These are phyloP conservation scores for Cepphus grylle DNA, from an alignment of 2,113 vertebrate species.

Conservation along the genomic window DNA sequence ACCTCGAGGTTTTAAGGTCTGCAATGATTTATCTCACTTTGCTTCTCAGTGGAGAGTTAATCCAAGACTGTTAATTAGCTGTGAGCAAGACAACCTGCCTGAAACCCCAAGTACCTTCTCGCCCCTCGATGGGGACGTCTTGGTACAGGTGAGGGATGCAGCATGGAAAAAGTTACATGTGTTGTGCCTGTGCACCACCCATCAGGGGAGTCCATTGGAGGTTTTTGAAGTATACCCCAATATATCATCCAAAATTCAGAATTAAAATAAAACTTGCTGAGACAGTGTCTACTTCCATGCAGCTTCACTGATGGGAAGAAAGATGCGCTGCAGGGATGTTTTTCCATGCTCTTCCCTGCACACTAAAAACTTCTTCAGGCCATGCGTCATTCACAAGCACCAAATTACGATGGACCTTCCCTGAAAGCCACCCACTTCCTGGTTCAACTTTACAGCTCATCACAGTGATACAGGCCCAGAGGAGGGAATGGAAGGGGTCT, in stretches of 20 bases:
- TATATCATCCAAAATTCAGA: background rate
- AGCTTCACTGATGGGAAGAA: background rate
- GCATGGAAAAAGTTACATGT: fast-evolving
- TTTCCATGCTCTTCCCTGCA: background rate
- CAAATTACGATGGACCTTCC: background rate
- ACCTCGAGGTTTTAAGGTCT: background rate
- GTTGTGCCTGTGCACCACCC: background rate
- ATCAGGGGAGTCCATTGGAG: background rate
- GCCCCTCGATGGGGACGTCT: background rate
- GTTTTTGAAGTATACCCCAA: background rate
- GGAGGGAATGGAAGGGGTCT: background rate
- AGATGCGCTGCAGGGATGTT: fast-evolving
- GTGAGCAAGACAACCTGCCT: background rate
- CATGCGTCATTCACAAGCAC: background rate
- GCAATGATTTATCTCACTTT: background rate
- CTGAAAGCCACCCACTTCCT: background rate
- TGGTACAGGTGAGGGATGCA: fast-evolving
- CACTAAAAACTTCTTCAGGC: background rate
- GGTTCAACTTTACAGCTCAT: background rate
- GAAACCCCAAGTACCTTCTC: background rate
- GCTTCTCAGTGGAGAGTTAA: background rate
- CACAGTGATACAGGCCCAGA: background rate
- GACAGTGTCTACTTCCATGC: background rate
- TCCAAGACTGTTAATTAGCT: background rate
- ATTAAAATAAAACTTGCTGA: background rate